Conservation (phyloP, 2,797 vertebrate species). For the Chelmon rostratus region DNA sequence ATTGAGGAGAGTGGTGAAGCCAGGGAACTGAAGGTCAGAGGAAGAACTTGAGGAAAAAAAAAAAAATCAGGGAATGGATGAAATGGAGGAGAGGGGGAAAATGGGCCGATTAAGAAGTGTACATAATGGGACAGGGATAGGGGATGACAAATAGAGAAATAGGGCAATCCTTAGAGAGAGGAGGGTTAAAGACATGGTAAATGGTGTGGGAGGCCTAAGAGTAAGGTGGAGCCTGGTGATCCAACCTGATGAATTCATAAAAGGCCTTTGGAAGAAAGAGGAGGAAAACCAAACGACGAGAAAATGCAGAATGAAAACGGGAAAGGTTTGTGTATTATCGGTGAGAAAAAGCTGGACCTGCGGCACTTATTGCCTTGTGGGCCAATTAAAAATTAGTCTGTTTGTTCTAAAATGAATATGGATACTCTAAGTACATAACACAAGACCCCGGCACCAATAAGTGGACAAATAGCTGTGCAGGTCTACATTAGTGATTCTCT, state of each 20-base stretch:
- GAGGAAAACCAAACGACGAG: constrained; percentile 25
- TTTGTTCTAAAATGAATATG: constrained; percentile 47
- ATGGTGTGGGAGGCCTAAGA: constrained; percentile 60
- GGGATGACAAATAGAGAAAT: constrained; percentile 63
- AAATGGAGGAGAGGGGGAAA: constrained; percentile 39
- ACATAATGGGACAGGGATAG: constrained; percentile 60
- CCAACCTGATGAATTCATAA: constrained; percentile 66
- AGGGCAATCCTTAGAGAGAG: constrained; percentile 61
- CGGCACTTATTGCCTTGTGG: background rate
- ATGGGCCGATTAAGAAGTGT: constrained; percentile 70
- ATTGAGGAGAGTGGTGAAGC: constrained; percentile 60
- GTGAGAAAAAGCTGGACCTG: background rate
- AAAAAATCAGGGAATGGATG: constrained; percentile 34
- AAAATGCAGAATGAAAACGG: constrained; percentile 19
- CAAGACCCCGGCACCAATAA: constrained; percentile 49
- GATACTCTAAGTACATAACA: constrained; percentile 47
- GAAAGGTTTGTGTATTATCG: background rate
- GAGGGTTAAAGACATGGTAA: constrained; percentile 67
- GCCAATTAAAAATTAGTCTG: constrained; percentile 33
- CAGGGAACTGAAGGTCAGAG: constrained; percentile 72
- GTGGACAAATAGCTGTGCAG: constrained; percentile 57
- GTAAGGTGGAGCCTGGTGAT: constrained; percentile 44
- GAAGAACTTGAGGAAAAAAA: constrained; percentile 20
- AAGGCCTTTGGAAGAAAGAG: constrained; percentile 17
- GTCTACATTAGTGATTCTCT: constrained; percentile 61